Evolutionary conservation across 53 echinoderm and acorn worm species (phyloP).

Genomic region (Zoroaster sp.): DNA sequence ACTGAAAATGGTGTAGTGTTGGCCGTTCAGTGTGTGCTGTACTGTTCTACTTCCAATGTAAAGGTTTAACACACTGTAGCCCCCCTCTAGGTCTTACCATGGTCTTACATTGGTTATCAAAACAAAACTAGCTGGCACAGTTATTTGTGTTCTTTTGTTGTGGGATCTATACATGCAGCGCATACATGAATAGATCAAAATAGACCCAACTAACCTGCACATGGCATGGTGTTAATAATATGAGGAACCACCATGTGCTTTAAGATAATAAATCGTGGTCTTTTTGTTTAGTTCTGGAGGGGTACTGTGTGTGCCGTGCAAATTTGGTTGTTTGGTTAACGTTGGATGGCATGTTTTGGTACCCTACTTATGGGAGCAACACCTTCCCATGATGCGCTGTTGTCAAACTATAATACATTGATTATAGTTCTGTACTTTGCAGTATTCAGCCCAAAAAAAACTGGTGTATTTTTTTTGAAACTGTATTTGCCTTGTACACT

Average conservation of each 20-base stretch:
- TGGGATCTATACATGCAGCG: conserved; percentile 38
- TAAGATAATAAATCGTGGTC: conserved; percentile 34
- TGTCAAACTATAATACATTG: no score
- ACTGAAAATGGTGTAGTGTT: neutral
- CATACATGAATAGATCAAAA: conserved; percentile 18
- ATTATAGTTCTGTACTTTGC: no score
- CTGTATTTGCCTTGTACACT: no score
- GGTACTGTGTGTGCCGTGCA: neutral
- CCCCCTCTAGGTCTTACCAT: conserved; percentile 23
- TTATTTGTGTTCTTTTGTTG: conserved; percentile 48
- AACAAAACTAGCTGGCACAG: conserved; percentile 49
- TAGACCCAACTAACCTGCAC: conserved; percentile 35
- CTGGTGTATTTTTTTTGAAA: no score
- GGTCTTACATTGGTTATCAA: conserved; percentile 42
- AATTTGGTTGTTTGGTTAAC: no score
- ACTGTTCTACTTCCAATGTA: neutral
- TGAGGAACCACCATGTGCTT: conserved; percentile 23
- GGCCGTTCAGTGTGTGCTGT: neutral
- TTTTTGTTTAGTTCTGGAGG: neutral
- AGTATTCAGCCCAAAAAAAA: no score
- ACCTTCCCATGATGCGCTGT: neutral
- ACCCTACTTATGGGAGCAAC: neutral
- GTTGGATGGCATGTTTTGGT: no score
- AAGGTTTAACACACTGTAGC: neutral
- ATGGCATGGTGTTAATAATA: conserved; percentile 49